Base-by-base conservation (phyloP, 2,888 invertebrate genomes). In the Campoplex capitator region DNA sequence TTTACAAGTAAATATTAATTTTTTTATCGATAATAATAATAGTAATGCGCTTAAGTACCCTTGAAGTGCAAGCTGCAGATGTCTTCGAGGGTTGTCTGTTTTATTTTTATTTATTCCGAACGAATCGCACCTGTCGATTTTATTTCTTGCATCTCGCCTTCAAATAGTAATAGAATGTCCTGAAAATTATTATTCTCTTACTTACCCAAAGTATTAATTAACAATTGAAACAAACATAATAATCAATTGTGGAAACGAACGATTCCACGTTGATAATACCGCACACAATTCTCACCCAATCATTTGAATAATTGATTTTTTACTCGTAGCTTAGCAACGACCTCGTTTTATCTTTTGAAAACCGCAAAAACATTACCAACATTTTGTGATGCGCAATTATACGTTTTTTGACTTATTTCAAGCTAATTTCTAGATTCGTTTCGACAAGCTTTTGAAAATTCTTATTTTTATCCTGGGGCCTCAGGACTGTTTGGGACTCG, bases 251-350 rank as follows among this genome's bases (percentile, higher is more conserved):
- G 18, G 8, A 18, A 18, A n/a, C 7, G 38, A 9, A 67, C 42
- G 42, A 67, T 67, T n/a, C 38, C 11, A 42, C 35, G 11, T 58
- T 3, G 9, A 28, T 28, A 58, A 16, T 3, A 48, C 16, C 45
- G 45, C 56, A 23, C 16, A 51, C 54, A 1, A 18, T 71, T 51
- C 67, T 54, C 54, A 35, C 42, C n/a, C 28, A 62, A 76, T 79
- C 23, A 80, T 86, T 83, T 80, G 45, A 83, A 86, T 83, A 86
- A 86, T 86, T 71, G 83, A 80, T 86, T 86, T 86, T 83, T 73
- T 9, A 48, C 75, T 38, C 54, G 54, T 35, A 28, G 28, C 70
- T 67, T 73, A 45, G 56, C 45, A 42, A 75, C 70, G 83, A 79
- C 86, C 86, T 86, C 86, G 79, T 65, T 76, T 75, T 35, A 65